phyloP scores from a whole-genome alignment of 2,797 vertebrate genomes.

The Neomorphus geoffroyi region DNA sequence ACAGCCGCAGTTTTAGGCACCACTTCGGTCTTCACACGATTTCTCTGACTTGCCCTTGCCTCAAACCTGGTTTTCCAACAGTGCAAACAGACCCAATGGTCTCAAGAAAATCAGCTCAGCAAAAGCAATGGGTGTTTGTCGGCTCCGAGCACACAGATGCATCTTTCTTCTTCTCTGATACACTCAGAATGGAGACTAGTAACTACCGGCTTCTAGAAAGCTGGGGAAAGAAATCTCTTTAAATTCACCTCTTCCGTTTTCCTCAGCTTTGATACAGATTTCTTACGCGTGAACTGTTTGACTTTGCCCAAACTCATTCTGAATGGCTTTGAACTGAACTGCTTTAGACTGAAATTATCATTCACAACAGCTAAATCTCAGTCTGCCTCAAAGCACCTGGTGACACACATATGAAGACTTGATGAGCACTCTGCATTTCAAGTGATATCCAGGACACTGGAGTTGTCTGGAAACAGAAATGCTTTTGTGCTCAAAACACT shows the following conservation, averaged over 20 bases:
- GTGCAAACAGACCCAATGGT: not conserved
- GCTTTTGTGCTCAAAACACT: not conserved
- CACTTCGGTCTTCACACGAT: not conserved
- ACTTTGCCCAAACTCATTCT: not conserved
- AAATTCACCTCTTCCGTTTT: not conserved
- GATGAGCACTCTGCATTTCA: not conserved
- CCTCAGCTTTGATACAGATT: not conserved
- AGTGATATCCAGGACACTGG: not conserved
- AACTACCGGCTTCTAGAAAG: not conserved
- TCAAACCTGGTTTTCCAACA: not conserved
- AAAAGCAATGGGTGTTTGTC: not conserved
- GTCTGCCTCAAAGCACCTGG: not conserved
- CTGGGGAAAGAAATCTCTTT: not conserved
- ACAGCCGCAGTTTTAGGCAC: not conserved
- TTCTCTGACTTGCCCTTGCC: not conserved
- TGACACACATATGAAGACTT: not conserved
- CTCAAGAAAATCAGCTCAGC: not conserved
- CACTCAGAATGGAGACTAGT: not conserved
- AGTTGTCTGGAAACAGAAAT: not conserved
- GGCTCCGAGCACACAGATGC: not conserved
- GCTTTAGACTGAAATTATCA: not conserved
- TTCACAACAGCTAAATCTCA: not conserved
- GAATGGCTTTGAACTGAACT: not conserved
- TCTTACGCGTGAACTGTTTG: not conserved
- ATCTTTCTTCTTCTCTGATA: not conserved